Percentiles rank a stretch among this genome's conserved stretches.
Conservation (phyloP, 1,140 invertebrate species). For the Drosophila biarmipes region DNA sequence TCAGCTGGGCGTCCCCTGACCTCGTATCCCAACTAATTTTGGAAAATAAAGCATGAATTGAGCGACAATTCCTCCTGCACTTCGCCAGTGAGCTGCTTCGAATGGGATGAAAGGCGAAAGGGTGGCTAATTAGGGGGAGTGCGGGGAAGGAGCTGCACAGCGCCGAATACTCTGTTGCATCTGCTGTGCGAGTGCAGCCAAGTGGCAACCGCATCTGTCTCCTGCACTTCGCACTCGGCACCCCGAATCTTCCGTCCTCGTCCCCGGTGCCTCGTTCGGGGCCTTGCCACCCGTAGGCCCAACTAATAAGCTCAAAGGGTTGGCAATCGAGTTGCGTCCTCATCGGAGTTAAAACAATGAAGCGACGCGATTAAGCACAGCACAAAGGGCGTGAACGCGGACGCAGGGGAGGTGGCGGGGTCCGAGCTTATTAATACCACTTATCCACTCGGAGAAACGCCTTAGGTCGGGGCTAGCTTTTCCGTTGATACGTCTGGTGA, state of each 20-base stretch:
- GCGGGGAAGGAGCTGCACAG: too few species aligned
- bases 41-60: not conserved
- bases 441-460: not conserved
- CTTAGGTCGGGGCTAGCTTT: too few species aligned
- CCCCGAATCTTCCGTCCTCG: conserved; percentile 1
- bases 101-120: conserved; percentile 2
- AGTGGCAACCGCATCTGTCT: conserved; percentile 59
- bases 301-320: conserved; percentile 58
- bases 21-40: not conserved
- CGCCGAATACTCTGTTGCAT: conserved; percentile 10
- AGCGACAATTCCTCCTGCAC: conserved; percentile 17
- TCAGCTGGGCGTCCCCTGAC: not conserved
- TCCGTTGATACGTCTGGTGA: too few species aligned
- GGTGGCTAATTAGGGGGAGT: conserved; percentile 40
- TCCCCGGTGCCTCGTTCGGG: conserved; percentile 2
- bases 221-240: not conserved
- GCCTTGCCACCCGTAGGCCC: conserved; percentile 36
- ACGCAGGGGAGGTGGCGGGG: conserved; percentile 2
- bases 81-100: conserved; percentile 8
- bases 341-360: conserved; percentile 75
- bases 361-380: conserved; percentile 69
- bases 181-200: conserved; percentile 53
- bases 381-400: conserved; percentile 2
- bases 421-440: conserved; percentile 73
- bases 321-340: conserved; percentile 47